Percentiles rank a stretch among this genome's conserved stretches.
Evolutionary conservation across 2,797 vertebrate species (phyloP).

Genomic region (Acanthopagrus latus): DNA sequence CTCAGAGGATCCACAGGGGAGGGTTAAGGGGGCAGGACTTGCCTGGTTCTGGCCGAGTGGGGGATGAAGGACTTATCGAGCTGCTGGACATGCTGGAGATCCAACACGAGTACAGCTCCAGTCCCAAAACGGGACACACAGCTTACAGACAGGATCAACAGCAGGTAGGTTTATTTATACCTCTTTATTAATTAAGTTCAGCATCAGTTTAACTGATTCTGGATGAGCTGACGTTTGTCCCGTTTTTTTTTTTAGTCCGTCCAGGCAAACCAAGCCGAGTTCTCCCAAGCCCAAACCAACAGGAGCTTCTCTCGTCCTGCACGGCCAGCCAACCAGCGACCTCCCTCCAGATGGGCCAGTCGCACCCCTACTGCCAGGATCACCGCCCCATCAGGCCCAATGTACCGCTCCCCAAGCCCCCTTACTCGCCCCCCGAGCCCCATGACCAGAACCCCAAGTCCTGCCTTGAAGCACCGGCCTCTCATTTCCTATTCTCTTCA

Average conservation of each 20-base stretch:
- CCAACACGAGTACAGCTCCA: conserved; percentile 86
- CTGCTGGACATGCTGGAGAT: conserved; percentile 88
- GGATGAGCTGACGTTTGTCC: conserved; percentile 11
- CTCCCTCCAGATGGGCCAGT: conserved; percentile 95
- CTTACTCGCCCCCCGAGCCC: conserved; percentile 67
- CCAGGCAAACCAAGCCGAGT: conserved; percentile 72
- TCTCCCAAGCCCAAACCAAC: conserved; percentile 63
- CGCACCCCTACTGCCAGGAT: conserved; percentile 70
- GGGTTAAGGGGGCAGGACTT: conserved; percentile 81
- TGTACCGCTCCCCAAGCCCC: conserved; percentile 75
- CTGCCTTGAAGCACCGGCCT: conserved; percentile 74
- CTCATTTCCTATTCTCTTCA: conserved; percentile 80
- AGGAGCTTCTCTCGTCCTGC: conserved; percentile 94
- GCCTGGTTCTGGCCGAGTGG: conserved; percentile 48
- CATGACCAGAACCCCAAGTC: conserved; percentile 75
- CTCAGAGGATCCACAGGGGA: conserved; percentile 68
- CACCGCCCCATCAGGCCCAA: conserved; percentile 64
- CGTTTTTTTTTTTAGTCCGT: conserved; percentile 15
- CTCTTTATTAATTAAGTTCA: neutral
- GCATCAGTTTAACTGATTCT: neutral
- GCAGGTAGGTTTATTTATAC: conserved; percentile 62
- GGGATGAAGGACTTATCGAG: conserved; percentile 83
- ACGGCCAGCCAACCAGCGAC: conserved; percentile 93
- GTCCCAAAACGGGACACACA: conserved; percentile 66
- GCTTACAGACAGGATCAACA: conserved; percentile 70